These are phyloP conservation scores for Dendroctonus ponderosae DNA, from an alignment of 1,140 invertebrate species.

Conservation along the genomic window DNA sequence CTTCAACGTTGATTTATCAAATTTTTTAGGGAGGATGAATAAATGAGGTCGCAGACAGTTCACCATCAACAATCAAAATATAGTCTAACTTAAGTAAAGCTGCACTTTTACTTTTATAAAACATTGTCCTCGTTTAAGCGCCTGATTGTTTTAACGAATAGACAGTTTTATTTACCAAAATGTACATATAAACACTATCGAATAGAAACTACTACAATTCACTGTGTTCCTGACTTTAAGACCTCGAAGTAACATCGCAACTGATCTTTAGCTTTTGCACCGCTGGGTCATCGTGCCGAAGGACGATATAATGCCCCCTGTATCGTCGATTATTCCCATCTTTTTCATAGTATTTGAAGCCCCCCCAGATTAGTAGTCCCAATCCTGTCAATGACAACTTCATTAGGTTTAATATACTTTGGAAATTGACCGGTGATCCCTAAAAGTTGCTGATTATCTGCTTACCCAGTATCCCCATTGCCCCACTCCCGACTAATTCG, in stretches of 20 bases:
- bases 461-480: conserved; percentile 54
- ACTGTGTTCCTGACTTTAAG: conserved; percentile 15
- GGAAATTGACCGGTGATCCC: background rate
- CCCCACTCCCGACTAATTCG: conserved; percentile 58
- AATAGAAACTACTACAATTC: conserved; percentile 35
- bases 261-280: conserved; percentile 38
- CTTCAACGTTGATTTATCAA: background rate
- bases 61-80: background rate
- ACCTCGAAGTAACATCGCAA: conserved; percentile 19
- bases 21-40: background rate
- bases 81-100: background rate
- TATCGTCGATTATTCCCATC: conserved; percentile 65
- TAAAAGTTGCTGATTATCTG: background rate
- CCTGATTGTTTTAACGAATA: background rate
- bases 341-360: conserved; percentile 55
- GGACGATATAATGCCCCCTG: conserved; percentile 61
- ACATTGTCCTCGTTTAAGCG: background rate
- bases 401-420: background rate
- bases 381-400: conserved; percentile 38
- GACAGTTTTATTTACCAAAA: conserved; percentile 10
- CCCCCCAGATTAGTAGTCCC: conserved; percentile 49
- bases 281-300: conserved; percentile 62
- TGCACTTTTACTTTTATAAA: background rate
- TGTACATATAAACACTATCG: conserved; percentile 16
- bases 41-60: background rate